Evolutionary conservation across 1,140 invertebrate species (phyloP).

Genomic region (Drosophila nigrodunni): DNA sequence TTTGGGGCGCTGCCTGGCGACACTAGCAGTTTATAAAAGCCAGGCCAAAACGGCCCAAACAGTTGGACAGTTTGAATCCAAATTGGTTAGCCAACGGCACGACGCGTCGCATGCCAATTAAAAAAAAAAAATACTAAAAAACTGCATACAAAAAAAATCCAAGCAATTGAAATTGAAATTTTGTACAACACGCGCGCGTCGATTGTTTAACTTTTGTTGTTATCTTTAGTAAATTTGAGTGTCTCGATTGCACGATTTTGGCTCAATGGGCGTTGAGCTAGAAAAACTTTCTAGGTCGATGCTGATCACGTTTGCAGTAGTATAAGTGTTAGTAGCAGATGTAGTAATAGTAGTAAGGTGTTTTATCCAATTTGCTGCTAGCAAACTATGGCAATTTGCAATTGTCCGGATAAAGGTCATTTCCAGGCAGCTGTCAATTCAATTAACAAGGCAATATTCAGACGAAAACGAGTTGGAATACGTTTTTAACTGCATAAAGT

Average conservation of each 20-base stretch:
- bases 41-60: conserved; percentile 13
- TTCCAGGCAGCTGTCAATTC: conserved; percentile 60
- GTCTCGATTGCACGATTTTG: conserved; percentile 41
- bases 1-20: conserved; percentile 69
- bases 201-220: conserved; percentile 63
- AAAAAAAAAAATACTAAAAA: not conserved
- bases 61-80: conserved; percentile 12
- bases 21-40: conserved; percentile 49
- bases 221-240: not conserved
- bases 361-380: conserved; percentile 42
- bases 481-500: conserved; percentile 33
- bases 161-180: conserved; percentile 49
- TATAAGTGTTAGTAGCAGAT: not conserved
- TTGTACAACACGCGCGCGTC: conserved; percentile 61
- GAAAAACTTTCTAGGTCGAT: conserved; percentile 63
- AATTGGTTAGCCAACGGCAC: conserved; percentile 45
- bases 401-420: conserved; percentile 55
- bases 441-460: conserved; percentile 70
- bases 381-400: conserved; percentile 1
- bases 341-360: not conserved
- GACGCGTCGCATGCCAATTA: conserved; percentile 67
- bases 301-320: conserved; percentile 65
- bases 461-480: conserved; percentile 32
- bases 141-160: conserved; percentile 2
- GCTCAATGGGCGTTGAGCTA: conserved; percentile 54